Evolutionary conservation across 2,888 invertebrate genomes (phyloP).

Genomic region (Drosophila robusta): DNA sequence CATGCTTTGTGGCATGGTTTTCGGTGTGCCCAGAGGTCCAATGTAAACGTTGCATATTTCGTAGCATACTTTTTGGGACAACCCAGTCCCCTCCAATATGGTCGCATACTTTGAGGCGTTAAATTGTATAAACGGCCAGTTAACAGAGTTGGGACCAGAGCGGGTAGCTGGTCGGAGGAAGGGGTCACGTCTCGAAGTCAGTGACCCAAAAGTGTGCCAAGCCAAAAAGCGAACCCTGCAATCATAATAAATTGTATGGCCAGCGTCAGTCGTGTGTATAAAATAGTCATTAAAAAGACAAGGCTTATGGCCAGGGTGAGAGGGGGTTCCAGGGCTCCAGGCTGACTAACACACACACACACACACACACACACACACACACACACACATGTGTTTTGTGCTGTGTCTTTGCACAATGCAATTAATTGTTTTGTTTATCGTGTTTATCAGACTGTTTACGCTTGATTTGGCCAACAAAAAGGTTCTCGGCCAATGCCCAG

Average conservation of each 20-base stretch:
- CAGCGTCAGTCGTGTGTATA: slow-evolving; percentile 74
- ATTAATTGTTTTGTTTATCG: slow-evolving; percentile 80
- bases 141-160: background rate
- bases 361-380: too few species aligned
- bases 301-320: slow-evolving; percentile 7
- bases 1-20: background rate
- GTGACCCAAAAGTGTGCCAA: slow-evolving; percentile 59
- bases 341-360: slow-evolving; percentile 1
- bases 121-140: slow-evolving; percentile 30
- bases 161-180: too few species aligned
- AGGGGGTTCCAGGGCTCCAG: background rate
- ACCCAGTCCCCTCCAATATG: too few species aligned
- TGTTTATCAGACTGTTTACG: slow-evolving; percentile 77
- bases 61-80: slow-evolving; percentile 43
- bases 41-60: slow-evolving; percentile 51
- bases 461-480: slow-evolving; percentile 70
- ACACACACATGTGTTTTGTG: slow-evolving; percentile 1
- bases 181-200: slow-evolving; percentile 40
- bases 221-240: slow-evolving; percentile 36
- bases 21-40: slow-evolving; percentile 1
- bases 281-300: slow-evolving; percentile 77
- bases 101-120: slow-evolving; percentile 26
- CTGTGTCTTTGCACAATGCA: slow-evolving; percentile 55
- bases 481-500: slow-evolving; percentile 27
- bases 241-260: slow-evolving; percentile 71